Percentiles rank a stretch among this genome's conserved stretches.
Conservation (phyloP, 1,140 invertebrate genomes). For the Ceratina australensis region DNA sequence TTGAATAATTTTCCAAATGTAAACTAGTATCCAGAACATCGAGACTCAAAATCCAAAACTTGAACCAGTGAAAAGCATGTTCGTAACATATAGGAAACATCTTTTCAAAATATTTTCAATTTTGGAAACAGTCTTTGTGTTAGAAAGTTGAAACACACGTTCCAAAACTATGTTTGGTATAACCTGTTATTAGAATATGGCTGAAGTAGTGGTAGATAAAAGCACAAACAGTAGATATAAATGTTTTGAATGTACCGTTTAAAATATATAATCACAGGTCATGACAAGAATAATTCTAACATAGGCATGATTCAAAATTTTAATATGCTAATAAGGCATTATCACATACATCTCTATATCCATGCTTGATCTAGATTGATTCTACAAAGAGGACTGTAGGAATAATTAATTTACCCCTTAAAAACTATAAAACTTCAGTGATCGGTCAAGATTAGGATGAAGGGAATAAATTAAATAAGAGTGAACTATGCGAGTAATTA, state of each 20-base stretch:
- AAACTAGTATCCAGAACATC: slow-evolving; percentile 70
- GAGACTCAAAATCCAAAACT: slow-evolving; percentile 59
- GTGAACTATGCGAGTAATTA: slow-evolving; percentile 40
- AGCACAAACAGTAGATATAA: no score
- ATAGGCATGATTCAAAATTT: no score
- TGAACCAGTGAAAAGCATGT: slow-evolving; percentile 9
- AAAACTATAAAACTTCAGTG: not conserved
- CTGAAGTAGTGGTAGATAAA: no score
- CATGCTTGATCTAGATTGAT: no score
- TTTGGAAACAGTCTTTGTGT: not conserved
- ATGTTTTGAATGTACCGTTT: no score
- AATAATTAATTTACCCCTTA: not conserved
- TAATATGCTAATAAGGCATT: no score
- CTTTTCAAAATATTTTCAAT: not conserved
- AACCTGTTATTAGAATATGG: no score
- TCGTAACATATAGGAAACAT: not conserved
- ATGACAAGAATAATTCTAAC: no score
- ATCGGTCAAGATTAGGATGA: slow-evolving; percentile 30
- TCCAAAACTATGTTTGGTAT: no score
- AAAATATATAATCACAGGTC: no score
- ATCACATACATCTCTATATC: no score
- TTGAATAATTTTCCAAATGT: slow-evolving; percentile 71
- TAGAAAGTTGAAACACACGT: not conserved
- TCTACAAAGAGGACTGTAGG: no score
- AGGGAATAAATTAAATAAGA: slow-evolving; percentile 15